phyloP scores from a whole-genome alignment of 2,113 vertebrate species.

The Thunnus thynnus region DNA sequence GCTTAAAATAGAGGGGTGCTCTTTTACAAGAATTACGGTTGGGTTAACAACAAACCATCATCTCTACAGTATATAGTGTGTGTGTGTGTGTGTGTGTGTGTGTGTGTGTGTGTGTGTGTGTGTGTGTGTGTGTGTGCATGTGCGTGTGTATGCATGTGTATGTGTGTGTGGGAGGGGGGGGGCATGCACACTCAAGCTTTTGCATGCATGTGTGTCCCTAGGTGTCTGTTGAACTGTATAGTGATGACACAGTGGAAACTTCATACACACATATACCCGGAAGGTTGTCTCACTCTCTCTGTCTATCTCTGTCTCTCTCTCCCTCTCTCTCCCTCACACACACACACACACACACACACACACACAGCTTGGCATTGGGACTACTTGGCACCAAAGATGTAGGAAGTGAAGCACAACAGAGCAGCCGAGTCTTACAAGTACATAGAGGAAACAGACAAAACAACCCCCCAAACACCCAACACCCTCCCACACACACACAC shows the following conservation, averaged over 20 bases:
- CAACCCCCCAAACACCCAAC: background rate
- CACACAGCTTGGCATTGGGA: conserved; percentile 4
- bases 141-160: background rate
- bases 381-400: conserved; percentile 38
- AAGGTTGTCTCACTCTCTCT: too few relatives aligned
- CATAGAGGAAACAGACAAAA: conserved; percentile 23
- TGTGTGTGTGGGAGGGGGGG: too few relatives aligned
- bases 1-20: background rate
- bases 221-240: conserved; percentile 29
- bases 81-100: too few relatives aligned
- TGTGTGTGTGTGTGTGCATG: background rate
- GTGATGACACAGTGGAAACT: conserved; percentile 53
- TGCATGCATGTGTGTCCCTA: conserved; percentile 9
- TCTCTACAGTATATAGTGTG: background rate
- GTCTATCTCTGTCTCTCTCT: background rate
- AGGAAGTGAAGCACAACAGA: conserved; percentile 48
- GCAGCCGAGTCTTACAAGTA: conserved; percentile 33
- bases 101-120: conserved; percentile 1
- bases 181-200: background rate
- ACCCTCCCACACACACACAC: background rate
- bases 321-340: conserved; percentile 9
- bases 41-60: conserved; percentile 49
- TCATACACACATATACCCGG: too few relatives aligned
- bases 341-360: conserved; percentile 19
- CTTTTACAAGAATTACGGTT: conserved; percentile 40